phyloP scores from a whole-genome alignment of 2,113 vertebrate genomes.

The Tretioscincus oriximinensis region DNA sequence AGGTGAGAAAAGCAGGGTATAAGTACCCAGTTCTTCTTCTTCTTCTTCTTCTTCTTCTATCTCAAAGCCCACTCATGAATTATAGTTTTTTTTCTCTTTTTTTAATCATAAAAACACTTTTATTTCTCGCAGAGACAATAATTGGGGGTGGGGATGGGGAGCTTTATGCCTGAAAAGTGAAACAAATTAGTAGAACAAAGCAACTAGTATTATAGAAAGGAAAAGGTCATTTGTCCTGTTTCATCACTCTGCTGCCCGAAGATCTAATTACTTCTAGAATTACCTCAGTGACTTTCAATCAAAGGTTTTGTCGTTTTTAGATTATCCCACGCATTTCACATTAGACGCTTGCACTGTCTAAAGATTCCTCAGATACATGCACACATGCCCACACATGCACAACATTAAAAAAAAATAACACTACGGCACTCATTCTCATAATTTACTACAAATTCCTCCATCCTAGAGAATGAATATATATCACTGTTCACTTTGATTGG shows the following conservation, averaged over 20 bases:
- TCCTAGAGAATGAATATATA: background rate
- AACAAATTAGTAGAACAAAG: conserved; percentile 60
- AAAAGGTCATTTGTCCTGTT: conserved; percentile 65
- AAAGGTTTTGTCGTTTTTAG: conserved; percentile 51
- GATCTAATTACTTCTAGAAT: conserved; percentile 67
- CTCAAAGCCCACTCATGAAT: conserved; percentile 51
- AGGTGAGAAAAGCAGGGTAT: too few species aligned
- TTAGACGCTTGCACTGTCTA: conserved; percentile 53
- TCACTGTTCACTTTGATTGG: background rate
- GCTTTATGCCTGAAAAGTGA: conserved; percentile 45
- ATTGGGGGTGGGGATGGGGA: conserved; percentile 56
- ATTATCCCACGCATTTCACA: conserved; percentile 55
- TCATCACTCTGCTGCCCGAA: conserved; percentile 61
- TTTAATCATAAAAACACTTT: background rate
- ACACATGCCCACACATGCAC: background rate
- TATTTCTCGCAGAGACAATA: conserved; percentile 27
- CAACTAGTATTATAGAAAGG: conserved; percentile 37
- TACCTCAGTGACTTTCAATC: conserved; percentile 65
- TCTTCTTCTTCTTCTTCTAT: too few species aligned
- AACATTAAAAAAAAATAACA: conserved; percentile 60
- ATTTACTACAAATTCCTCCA: conserved; percentile 4
- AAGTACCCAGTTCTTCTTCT: too few species aligned
- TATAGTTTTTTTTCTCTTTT: conserved; percentile 11
- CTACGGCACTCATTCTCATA: background rate
- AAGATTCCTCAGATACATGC: conserved; percentile 23